Evolutionary conservation across 2,888 invertebrate genomes (phyloP), one percentile per base, ranked within the genome.

Genomic region (Cheilosia soror): DNA sequence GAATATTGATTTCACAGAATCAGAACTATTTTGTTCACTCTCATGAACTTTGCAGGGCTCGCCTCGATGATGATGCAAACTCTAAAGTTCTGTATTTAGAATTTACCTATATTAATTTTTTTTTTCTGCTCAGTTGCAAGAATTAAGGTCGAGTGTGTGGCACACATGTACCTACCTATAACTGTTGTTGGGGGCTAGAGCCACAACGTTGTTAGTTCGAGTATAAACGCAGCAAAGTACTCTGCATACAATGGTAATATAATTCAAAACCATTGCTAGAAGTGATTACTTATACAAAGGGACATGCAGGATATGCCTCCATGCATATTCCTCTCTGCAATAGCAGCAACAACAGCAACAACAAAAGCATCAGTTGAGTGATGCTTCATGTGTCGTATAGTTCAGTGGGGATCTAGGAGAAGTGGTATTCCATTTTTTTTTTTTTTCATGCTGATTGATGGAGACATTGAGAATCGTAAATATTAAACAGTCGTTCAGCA

Each of bases 391-490:
- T 71, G 69, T 49, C 53, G 42, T 49, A 55, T 73, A 57, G 49
- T 71, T 71, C 69, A 62, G 62, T 40, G 44, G 49, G 62, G 75
- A 81, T 77, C 40, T 65, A 44, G 25, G 62, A 76, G 71, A 81
- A 81, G 71, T 77, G 72, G 76, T 44, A 68, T 72, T 85, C 37
- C 62, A 76, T 37, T 80, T 75, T 68, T 76, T 66, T 20, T 85
- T 75, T 68, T 76, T 66, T 20, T 53, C 65, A 44, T 66, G 40
- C 85, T 85, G 85, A 85, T 81, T 85, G 85, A 85, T 81, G 85
- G 81, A 85, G 85, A 81, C 81, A 85, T 81, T 85, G 81, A 76
- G 85, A 81, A 81, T 76, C 81, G 85, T 81, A 85, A 85, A 85
- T 85, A 85, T 81, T 85, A 81, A 81, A 81, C 85, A 85, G 78